Evolutionary conservation across 2,113 vertebrate genomes (phyloP).

Genomic region (Cardinalis cardinalis): DNA sequence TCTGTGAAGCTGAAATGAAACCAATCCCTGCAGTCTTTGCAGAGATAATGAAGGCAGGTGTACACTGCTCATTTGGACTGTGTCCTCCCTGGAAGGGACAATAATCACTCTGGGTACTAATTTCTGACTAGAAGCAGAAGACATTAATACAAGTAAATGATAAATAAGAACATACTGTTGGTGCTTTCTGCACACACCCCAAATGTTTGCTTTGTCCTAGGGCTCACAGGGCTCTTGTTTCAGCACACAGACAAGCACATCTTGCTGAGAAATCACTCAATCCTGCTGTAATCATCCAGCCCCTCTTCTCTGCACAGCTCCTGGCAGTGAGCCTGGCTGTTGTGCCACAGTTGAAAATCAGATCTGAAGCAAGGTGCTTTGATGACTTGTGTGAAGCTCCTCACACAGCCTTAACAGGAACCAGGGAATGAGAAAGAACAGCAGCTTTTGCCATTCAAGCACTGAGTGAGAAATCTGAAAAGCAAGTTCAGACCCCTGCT

Average conservation of each 20-base stretch:
- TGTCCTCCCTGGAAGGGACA: not conserved
- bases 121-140: not conserved
- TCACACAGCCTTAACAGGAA: not conserved
- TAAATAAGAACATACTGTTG: not conserved
- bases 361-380: not conserved
- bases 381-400: not conserved
- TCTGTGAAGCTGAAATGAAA: not conserved
- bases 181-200: not conserved
- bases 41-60: not conserved
- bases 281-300: not conserved
- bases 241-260: not conserved
- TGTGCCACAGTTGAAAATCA: conserved; percentile 28
- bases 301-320: not conserved
- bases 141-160: not conserved
- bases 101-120: not conserved
- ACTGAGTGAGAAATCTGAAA: not conserved
- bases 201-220: not conserved
- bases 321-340: conserved; percentile 12
- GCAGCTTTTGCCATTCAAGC: not conserved
- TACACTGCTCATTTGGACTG: not conserved
- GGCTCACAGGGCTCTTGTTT: not conserved
- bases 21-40: not conserved
- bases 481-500: not conserved
- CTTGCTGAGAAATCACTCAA: not conserved
- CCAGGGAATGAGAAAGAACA: not conserved